A percentile compares a stretch with the other conserved stretches of the same genome.
phyloP scores from a whole-genome alignment of 2,113 vertebrate genomes.

The Vireo altiloquus region DNA sequence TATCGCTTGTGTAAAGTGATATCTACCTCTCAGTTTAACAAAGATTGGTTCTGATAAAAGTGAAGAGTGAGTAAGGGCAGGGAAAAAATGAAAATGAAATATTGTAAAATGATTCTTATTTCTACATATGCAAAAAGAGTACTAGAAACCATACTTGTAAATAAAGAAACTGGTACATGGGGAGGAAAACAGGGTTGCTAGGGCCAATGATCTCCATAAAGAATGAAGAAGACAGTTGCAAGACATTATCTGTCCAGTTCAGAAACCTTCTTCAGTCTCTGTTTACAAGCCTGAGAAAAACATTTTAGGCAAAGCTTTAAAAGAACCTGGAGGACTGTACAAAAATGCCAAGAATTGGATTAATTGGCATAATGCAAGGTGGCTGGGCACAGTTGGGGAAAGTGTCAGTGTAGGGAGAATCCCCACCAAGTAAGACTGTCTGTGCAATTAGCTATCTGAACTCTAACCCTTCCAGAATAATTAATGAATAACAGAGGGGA shows the following conservation, averaged over 20 bases:
- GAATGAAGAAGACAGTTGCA: neutral
- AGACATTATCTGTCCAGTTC: slow-evolving; percentile 19
- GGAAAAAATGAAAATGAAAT: neutral
- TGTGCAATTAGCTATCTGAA: slow-evolving; percentile 96
- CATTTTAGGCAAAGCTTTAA: slow-evolving; percentile 74
- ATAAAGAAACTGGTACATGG: neutral
- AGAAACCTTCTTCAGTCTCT: slow-evolving; percentile 41
- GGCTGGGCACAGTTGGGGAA: slow-evolving; percentile 92
- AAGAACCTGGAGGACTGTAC: slow-evolving; percentile 73
- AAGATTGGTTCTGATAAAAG: neutral
- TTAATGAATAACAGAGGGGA: slow-evolving; percentile 99
- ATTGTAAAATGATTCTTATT: neutral
- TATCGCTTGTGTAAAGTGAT: neutral
- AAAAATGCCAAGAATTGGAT: slow-evolving; percentile 91
- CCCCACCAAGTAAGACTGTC: slow-evolving; percentile 89
- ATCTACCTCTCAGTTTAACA: neutral
- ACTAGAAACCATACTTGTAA: neutral
- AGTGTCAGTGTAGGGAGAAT: slow-evolving; percentile 91
- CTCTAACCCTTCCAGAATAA: slow-evolving; percentile 97
- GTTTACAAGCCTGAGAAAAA: slow-evolving; percentile 54
- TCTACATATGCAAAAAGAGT: neutral
- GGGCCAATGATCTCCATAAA: neutral
- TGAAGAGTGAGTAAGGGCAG: neutral
- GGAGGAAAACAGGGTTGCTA: neutral
- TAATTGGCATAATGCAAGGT: slow-evolving; percentile 96